Evolutionary conservation across 1,140 invertebrate genomes (phyloP).

Genomic region (Laupala kohalensis): DNA sequence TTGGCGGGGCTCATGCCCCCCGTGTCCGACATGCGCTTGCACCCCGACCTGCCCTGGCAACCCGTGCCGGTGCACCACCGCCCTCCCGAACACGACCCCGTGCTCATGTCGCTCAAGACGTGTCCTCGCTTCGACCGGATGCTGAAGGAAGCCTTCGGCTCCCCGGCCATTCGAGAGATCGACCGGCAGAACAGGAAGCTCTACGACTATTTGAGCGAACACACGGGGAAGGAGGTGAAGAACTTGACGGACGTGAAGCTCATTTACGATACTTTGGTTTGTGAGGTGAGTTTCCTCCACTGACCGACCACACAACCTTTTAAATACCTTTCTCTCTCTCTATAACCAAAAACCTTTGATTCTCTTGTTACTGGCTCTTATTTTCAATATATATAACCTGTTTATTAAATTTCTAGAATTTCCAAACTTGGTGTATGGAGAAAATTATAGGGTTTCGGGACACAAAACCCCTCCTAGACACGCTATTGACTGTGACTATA

Average conservation of each 20-base stretch:
- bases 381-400: no score
- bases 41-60: slow-evolving; percentile 52
- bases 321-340: no score
- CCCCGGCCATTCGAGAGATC: neutral
- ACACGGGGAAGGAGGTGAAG: neutral
- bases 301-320: no score
- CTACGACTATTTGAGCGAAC: neutral
- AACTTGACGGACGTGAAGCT: neutral
- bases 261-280: neutral
- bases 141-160: neutral
- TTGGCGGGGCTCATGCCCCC: slow-evolving; percentile 61
- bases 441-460: no score
- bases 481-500: no score
- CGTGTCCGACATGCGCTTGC: slow-evolving; percentile 41
- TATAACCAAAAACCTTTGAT: no score
- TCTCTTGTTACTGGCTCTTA: no score
- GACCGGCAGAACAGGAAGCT: neutral
- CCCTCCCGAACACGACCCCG: neutral
- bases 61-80: slow-evolving; percentile 50
- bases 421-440: no score
- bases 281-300: neutral
- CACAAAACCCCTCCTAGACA: no score
- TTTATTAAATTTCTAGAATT: no score
- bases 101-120: neutral
- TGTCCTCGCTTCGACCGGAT: neutral